Evolutionary conservation across 2,113 vertebrate genomes (phyloP).

Genomic region (Pardalotus punctatus): DNA sequence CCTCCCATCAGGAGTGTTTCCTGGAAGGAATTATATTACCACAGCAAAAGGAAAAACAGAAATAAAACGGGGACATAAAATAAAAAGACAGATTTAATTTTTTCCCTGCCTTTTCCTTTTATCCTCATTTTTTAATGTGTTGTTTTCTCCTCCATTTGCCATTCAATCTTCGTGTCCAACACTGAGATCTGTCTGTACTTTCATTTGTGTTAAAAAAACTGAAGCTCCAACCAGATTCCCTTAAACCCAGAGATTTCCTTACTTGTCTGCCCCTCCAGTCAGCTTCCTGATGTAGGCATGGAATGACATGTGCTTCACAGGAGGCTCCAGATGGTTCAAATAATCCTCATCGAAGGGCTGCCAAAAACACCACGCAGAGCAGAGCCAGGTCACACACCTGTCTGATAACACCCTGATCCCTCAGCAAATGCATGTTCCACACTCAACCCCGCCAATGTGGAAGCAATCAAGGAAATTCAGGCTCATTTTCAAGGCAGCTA

Average conservation of each 20-base stretch:
- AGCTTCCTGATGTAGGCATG: slow-evolving; percentile 98
- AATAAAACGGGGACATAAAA: neutral
- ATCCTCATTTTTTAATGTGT: fast-evolving
- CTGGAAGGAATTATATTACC: neutral
- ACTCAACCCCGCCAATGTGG: slow-evolving; percentile 9
- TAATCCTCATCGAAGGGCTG: slow-evolving; percentile 99
- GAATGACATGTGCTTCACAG: slow-evolving; percentile 99
- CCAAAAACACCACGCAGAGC: slow-evolving; percentile 10
- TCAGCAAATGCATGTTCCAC: slow-evolving; percentile 29
- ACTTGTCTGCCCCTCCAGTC: slow-evolving; percentile 97
- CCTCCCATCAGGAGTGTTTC: neutral
- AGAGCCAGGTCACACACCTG: slow-evolving; percentile 25
- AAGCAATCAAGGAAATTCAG: neutral
- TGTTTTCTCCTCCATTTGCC: neutral
- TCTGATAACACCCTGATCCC: neutral
- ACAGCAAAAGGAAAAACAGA: neutral
- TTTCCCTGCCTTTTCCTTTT: neutral
- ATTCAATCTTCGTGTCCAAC: neutral
- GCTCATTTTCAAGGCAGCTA: slow-evolving; percentile 39
- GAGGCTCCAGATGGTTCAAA: slow-evolving; percentile 96
- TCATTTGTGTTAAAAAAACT: neutral
- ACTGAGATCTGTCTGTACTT: neutral
- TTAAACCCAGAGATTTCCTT: slow-evolving; percentile 51
- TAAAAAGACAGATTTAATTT: neutral
- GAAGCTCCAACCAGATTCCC: neutral